Conservation (phyloP, 1,140 invertebrate species). For the Listronotus bonariensis region DNA sequence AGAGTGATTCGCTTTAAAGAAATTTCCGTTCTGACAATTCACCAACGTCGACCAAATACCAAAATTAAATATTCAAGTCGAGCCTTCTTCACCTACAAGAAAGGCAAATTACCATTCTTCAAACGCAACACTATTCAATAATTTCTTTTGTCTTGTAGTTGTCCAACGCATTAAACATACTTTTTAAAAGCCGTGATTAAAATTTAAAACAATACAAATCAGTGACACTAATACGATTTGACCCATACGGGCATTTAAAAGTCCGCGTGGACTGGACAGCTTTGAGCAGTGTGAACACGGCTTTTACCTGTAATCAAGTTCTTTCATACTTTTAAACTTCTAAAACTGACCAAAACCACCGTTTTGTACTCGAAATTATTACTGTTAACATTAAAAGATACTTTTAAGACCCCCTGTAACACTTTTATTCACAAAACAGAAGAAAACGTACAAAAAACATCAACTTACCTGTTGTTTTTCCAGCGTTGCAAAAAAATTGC, state of each 20-base stretch:
- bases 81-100: slow-evolving; percentile 21
- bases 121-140: slow-evolving; percentile 13
- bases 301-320: slow-evolving; percentile 40
- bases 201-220: slow-evolving; percentile 24
- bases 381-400: neutral
- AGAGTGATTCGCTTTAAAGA: neutral
- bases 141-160: slow-evolving; percentile 14
- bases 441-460: slow-evolving; percentile 5
- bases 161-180: slow-evolving; percentile 1
- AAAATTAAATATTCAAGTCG: slow-evolving; percentile 25
- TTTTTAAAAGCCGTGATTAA: slow-evolving; percentile 20
- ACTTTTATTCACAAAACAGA: neutral
- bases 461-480: slow-evolving; percentile 41
- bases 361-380: slow-evolving; percentile 8
- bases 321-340: slow-evolving; percentile 24
- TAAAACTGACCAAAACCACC: slow-evolving; percentile 11
- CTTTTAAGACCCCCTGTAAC: no score
- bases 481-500: slow-evolving; percentile 35
- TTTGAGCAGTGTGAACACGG: slow-evolving; percentile 36
- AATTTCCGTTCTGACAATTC: slow-evolving; percentile 3
- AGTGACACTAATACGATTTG: slow-evolving; percentile 15
- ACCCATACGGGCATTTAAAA: slow-evolving; percentile 42
- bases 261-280: slow-evolving; percentile 28
- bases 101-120: slow-evolving; percentile 20
- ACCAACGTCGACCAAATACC: neutral